Base-by-base conservation (phyloP, 2,797 vertebrate genomes). In the Steatocranus sp. region DNA sequence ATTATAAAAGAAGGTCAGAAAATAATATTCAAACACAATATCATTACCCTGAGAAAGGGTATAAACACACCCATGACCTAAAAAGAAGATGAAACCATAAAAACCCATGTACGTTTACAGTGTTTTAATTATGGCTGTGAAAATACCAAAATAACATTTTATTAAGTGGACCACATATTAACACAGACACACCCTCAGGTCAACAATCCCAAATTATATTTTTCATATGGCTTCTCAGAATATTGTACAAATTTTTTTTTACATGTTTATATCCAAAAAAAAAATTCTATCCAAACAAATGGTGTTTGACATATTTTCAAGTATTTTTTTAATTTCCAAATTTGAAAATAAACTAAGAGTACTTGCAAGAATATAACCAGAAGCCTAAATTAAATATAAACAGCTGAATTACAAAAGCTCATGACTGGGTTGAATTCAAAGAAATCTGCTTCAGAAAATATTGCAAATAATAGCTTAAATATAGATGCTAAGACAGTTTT, bases 171-270 rank as follows among this genome's bases (percentile, higher is more conserved):
- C 6, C 56, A 61, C 30, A 34, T 34, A 12, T 61, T 61, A 34
- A 61, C 18, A n/a, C 17, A 34, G 10, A 61, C 30, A 34, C 10
- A 7, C 30, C 30, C 56, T 61, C 10, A 61, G 30, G 56, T 61
- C 1, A 61, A 34, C 56, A 34, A 34, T 61, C 56, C 30, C 30
- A n/a, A 61, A 34, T 34, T 61, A 1, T 61, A 61, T n/a, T n/a
- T 61, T 61, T 34, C 0, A 34, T n/a, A 0, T 61, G 7, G 0
- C 10, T 61, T 61, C 56, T 61, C 17, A 34, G 30, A 61, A n/a
- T 1, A 61, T 2, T 34, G 30, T n/a, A n/a, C 4, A 61, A 7
- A 1, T 0, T 3, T n/a, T 11, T 61, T 34, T n/a, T n/a, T n/a
- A n/a, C n/a, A n/a, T n/a, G n/a, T n/a, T n/a, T n/a, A n/a, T n/a